phyloP scores from a whole-genome alignment of 2,113 vertebrate species.

The Sinocyclocheilus maitianheensis region DNA sequence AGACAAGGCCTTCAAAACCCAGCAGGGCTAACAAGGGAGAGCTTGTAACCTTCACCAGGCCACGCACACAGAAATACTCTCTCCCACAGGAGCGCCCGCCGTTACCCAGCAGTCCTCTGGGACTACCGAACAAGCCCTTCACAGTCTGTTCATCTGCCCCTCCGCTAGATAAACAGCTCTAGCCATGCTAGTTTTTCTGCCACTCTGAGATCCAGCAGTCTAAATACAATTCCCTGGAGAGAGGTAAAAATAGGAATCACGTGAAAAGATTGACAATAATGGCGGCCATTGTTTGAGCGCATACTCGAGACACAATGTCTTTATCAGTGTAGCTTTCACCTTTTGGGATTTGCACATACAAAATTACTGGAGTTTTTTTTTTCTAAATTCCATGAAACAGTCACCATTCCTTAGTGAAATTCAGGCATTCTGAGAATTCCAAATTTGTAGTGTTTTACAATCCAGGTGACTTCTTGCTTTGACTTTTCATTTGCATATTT shows the following conservation, averaged over 20 bases:
- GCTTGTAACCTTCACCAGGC: constrained; percentile 53
- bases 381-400: background rate
- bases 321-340: constrained; percentile 44
- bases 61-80: constrained; percentile 30
- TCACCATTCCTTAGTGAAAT: constrained; percentile 17
- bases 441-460: constrained; percentile 30
- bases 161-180: constrained; percentile 37
- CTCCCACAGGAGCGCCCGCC: constrained; percentile 25
- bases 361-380: background rate
- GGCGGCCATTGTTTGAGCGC: constrained; percentile 13
- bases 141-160: constrained; percentile 51
- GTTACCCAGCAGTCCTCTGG: constrained; percentile 23
- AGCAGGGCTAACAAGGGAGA: constrained; percentile 52
- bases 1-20: constrained; percentile 58
- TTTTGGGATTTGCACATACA: constrained; percentile 33
- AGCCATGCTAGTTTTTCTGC: constrained; percentile 5
- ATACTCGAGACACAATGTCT: constrained; percentile 37
- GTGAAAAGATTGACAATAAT: constrained; percentile 36
- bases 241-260: constrained; percentile 32
- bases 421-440: constrained; percentile 3
- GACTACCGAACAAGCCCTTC: constrained; percentile 47
- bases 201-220: background rate
- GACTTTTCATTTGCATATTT: constrained; percentile 49
- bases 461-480: constrained; percentile 37
- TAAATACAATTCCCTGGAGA: constrained; percentile 28